These are phyloP conservation scores for Rhea americana DNA, from an alignment of 2,113 vertebrate species.

Conservation along the genomic window DNA sequence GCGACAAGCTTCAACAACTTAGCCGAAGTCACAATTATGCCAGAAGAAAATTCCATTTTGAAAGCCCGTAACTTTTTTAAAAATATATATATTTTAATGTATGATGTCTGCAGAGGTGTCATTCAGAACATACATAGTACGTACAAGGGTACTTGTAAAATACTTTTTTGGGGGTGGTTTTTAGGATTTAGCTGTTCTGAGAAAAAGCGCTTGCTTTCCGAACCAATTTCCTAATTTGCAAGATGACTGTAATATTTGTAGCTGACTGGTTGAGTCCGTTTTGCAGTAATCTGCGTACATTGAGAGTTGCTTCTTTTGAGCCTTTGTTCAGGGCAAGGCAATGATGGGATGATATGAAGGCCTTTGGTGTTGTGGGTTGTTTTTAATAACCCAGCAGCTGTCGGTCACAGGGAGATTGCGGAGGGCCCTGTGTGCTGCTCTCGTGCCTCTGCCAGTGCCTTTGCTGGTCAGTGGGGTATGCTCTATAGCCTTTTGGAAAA, in stretches of 20 bases:
- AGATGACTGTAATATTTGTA: background rate
- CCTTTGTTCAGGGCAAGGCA: background rate
- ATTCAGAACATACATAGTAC: background rate
- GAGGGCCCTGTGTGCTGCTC: background rate
- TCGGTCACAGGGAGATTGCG: background rate
- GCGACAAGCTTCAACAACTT: background rate
- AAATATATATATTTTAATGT: background rate
- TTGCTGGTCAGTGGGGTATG: rapidly evolving
- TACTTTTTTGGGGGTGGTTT: background rate
- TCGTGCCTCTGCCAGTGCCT: background rate
- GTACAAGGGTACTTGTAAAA: background rate
- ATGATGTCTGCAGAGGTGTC: background rate
- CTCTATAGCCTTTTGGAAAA: background rate
- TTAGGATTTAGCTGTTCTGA: background rate
- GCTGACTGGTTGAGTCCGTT: background rate
- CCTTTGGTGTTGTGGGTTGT: background rate
- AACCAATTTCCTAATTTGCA: background rate
- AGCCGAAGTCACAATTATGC: background rate
- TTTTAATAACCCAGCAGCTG: background rate
- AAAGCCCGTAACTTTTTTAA: background rate
- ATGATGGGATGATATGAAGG: background rate
- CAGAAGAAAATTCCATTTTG: background rate
- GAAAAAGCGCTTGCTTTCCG: background rate
- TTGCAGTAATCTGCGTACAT: background rate
- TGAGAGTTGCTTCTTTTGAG: background rate